phyloP scores from a whole-genome alignment of 2,888 invertebrate species.

The Synergus gifuensis region DNA sequence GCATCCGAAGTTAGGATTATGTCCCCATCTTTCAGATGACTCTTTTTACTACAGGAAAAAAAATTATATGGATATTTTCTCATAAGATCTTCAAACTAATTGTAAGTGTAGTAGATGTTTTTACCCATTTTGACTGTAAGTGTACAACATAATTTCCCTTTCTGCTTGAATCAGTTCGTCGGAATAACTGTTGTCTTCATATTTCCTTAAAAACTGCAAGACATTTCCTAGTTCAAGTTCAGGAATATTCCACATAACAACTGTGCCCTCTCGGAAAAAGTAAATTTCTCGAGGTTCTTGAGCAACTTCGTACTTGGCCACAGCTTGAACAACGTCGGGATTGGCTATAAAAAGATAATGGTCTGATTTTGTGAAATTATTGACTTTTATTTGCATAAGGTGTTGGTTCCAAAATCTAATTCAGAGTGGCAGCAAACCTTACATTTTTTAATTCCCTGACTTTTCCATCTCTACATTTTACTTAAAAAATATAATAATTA shows the following conservation, averaged over 20 bases:
- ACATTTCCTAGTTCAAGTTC: conserved; percentile 89
- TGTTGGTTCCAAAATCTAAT: too few relatives aligned
- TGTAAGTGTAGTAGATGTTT: conserved; percentile 36
- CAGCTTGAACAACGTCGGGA: conserved; percentile 89
- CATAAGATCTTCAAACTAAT: not conserved
- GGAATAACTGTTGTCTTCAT: conserved; percentile 86
- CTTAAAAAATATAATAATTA: too few relatives aligned
- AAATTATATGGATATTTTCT: not conserved
- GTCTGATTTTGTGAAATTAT: conserved; percentile 15
- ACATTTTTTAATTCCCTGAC: too few relatives aligned
- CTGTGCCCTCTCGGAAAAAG: conserved; percentile 94
- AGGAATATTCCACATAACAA: conserved; percentile 94
- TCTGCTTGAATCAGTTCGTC: conserved; percentile 85
- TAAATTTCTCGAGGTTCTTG: conserved; percentile 90
- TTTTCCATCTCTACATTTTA: too few relatives aligned
- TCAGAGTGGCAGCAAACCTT: too few relatives aligned
- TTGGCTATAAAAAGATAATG: conserved; percentile 75
- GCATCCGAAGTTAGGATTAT: conserved; percentile 80
- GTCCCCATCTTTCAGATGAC: conserved; percentile 77
- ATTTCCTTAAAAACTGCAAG: conserved; percentile 85
- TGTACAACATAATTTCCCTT: conserved; percentile 91
- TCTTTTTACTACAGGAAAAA: conserved; percentile 72
- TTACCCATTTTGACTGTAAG: conserved; percentile 81
- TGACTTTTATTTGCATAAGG: not conserved
- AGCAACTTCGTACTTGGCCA: conserved; percentile 90